A percentile compares a stretch with the other conserved stretches of the same genome.
Evolutionary conservation across 2,888 invertebrate genomes (phyloP).

Genomic region (Phaedon cochleariae): DNA sequence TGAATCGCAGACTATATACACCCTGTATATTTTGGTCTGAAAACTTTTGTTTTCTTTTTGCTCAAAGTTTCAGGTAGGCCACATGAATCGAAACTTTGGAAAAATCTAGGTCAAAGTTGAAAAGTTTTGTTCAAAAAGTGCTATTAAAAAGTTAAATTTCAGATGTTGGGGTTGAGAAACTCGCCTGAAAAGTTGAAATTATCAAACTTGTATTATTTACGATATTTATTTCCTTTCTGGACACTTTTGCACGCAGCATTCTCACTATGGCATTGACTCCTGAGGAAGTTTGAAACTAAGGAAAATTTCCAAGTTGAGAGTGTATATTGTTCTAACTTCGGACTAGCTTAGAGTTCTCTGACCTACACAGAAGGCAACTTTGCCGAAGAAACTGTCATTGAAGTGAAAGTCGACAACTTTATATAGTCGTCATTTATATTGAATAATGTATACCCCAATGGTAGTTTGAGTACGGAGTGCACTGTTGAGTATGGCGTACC

Average conservation of each 20-base stretch:
- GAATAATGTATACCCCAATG: too few relatives aligned
- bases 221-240: constrained; percentile 48
- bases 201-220: constrained; percentile 53
- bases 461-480: too few relatives aligned
- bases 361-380: constrained; percentile 28
- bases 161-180: constrained; percentile 51
- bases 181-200: constrained; percentile 51
- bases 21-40: constrained; percentile 9
- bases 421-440: too few relatives aligned
- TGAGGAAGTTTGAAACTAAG: constrained; percentile 31
- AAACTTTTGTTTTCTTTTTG: constrained; percentile 23
- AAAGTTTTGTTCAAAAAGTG: constrained; percentile 54
- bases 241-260: constrained; percentile 37
- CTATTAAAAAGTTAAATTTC: constrained; percentile 54
- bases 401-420: constrained; percentile 14
- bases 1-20: not conserved
- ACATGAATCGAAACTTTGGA: constrained; percentile 48
- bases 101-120: constrained; percentile 52
- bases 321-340: constrained; percentile 33
- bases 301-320: constrained; percentile 31
- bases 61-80: constrained; percentile 31
- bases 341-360: constrained; percentile 29
- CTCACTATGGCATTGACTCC: constrained; percentile 31
- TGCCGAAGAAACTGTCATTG: constrained; percentile 13
- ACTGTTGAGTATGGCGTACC: too few relatives aligned